phyloP scores from a whole-genome alignment of 1,140 invertebrate genomes.

The Antheraea pernyi region DNA sequence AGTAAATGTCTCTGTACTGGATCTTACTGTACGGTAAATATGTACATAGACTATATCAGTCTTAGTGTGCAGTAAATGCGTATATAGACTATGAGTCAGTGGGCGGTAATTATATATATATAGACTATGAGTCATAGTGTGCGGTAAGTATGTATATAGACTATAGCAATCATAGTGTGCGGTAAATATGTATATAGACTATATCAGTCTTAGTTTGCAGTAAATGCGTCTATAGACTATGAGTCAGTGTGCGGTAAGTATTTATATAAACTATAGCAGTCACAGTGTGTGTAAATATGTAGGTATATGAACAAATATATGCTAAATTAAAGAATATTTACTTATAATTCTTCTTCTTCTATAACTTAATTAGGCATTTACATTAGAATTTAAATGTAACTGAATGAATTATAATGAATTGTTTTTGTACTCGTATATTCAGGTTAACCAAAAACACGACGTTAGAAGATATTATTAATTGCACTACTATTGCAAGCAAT shows the following conservation, averaged over 20 bases:
- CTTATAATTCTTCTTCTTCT: too few relatives aligned
- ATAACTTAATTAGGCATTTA: too few relatives aligned
- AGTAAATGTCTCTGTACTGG: conserved; percentile 87
- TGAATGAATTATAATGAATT: neutral
- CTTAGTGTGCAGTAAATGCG: too few relatives aligned
- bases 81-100: too few relatives aligned
- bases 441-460: conserved; percentile 56
- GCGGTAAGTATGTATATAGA: too few relatives aligned
- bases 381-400: too few relatives aligned
- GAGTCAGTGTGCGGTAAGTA: conserved; percentile 65
- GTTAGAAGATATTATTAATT: conserved; percentile 46
- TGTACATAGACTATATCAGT: neutral
- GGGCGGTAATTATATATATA: too few relatives aligned
- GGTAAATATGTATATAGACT: too few relatives aligned
- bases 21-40: conserved; percentile 80
- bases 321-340: too few relatives aligned
- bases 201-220: conserved; percentile 85
- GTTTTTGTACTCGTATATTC: conserved; percentile 23
- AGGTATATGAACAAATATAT: too few relatives aligned
- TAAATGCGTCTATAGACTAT: too few relatives aligned
- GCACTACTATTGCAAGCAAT: conserved; percentile 41
- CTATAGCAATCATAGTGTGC: too few relatives aligned
- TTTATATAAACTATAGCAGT: neutral
- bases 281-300: neutral
- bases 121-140: conserved; percentile 76